Evolutionary conservation across 2,797 vertebrate species (phyloP).

Genomic region (Vespertilio murinus): DNA sequence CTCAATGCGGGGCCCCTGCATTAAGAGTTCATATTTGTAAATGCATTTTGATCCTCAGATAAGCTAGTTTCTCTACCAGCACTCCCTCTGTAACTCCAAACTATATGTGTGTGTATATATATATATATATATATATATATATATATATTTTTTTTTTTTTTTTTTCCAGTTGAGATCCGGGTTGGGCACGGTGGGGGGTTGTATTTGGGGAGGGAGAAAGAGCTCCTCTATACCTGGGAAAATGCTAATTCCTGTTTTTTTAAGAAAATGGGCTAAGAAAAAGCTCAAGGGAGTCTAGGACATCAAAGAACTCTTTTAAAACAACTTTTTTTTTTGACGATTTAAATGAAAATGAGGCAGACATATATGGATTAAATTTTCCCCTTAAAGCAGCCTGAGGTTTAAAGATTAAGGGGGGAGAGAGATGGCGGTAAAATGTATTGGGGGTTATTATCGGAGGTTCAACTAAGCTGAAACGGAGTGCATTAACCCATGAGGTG

Average conservation of each 20-base stretch:
- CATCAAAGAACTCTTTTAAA: slow-evolving; percentile 81
- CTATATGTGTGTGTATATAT: neutral
- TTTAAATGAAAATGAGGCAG: slow-evolving; percentile 81
- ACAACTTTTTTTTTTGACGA: slow-evolving; percentile 72
- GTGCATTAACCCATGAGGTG: slow-evolving; percentile 26
- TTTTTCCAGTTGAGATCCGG: neutral
- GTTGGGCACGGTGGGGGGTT: neutral
- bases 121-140: too few species aligned
- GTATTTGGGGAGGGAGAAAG: slow-evolving; percentile 2
- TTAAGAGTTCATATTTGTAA: slow-evolving; percentile 55
- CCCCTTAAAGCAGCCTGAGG: slow-evolving; percentile 74
- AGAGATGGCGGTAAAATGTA: slow-evolving; percentile 50
- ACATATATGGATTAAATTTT: slow-evolving; percentile 80
- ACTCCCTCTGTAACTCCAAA: neutral
- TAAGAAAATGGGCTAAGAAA: slow-evolving; percentile 81
- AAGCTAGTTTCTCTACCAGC: slow-evolving; percentile 24
- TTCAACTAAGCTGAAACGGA: neutral
- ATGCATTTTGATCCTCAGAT: slow-evolving; percentile 54
- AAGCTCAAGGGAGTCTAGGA: slow-evolving; percentile 79
- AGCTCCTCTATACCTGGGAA: slow-evolving; percentile 59
- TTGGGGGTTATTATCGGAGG: slow-evolving; percentile 44
- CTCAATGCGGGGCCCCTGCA: neutral
- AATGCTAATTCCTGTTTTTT: slow-evolving; percentile 81
- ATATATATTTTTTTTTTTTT: neutral
- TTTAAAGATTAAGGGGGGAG: slow-evolving; percentile 76